Base-by-base conservation (phyloP, 1,140 invertebrate genomes). In the Leptopilina boulardi region DNA sequence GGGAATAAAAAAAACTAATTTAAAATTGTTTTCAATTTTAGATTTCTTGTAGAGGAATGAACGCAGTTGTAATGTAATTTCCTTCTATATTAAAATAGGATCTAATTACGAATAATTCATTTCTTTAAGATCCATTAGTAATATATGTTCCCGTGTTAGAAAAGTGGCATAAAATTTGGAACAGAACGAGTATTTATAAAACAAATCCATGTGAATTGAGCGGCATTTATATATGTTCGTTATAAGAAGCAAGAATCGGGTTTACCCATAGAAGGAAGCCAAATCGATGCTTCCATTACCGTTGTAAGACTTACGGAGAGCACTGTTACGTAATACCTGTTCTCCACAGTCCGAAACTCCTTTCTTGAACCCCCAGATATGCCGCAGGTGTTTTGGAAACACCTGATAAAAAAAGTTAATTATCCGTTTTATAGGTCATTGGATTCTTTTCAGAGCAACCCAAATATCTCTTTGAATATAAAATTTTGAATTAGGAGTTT, bases 271-370 rank as follows among this genome's bases (percentile, higher is more conserved):
- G 85, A 83, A 87, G 83, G 86, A 87, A 87, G 85, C 86, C 85
- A 74, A 78, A 70, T 74, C 73, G 82, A 82, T 86, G 85, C 86
- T 86, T 87, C 82, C 84, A 87, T 87, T 87, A 87, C 86, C 83
- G 84, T 87, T 87, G 86, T 85, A 86, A 87, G 86, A 85, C 78
- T 18, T 87, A 84, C 86, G 79, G 84, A 86, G 83, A 85, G 86
- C 85, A 82, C 83, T 85, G 77, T 87, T 87, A 85, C 85, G 85
- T 83, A 87, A 87, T 80, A 78, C 51, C 3, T 15, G 80, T 77
- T 41, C 77, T 74, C 78, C 76, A 74, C 75, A 81, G 73, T 80
- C 81, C 73, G 77, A 76, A 80, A 76, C 66, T 23, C 21, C 13
- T 73, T n/a, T 72, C 8, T 30, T 66, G 13, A 66, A 30, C 21